These are phyloP conservation scores for Torymus auratus DNA, from an alignment of 2,888 invertebrate species.

Conservation along the genomic window DNA sequence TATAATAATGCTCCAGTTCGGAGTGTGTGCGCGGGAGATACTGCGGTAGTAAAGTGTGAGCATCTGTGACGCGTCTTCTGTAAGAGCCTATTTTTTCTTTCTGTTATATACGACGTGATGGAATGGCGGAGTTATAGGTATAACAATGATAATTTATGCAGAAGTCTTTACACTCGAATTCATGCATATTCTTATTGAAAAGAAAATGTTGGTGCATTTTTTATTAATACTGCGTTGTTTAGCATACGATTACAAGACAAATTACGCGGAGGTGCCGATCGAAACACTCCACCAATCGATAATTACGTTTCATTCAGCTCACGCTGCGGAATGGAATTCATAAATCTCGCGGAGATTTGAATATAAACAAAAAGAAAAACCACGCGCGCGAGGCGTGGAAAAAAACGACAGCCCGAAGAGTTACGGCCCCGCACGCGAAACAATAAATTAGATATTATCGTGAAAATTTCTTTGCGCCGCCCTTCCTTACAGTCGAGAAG, in stretches of 20 bases:
- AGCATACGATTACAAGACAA: no score
- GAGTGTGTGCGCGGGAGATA: background rate
- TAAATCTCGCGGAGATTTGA: slow-evolving; percentile 34
- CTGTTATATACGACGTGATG: no score
- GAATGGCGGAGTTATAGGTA: no score
- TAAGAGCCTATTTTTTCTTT: no score
- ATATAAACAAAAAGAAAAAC: slow-evolving; percentile 16
- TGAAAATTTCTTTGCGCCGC: slow-evolving; percentile 42
- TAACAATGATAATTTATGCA: no score
- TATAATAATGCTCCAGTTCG: slow-evolving; percentile 27
- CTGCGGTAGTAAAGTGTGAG: background rate
- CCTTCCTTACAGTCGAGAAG: slow-evolving; percentile 9
- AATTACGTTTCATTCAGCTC: slow-evolving; percentile 10
- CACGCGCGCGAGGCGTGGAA: background rate
- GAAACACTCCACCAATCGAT: background rate
- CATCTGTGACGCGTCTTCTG: background rate
- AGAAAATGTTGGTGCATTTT: no score
- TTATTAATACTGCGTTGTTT: no score
- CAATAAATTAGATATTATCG: slow-evolving; percentile 57
- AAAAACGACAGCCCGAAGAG: slow-evolving; percentile 45
- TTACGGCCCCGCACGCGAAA: slow-evolving; percentile 31
- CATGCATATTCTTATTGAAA: no score
- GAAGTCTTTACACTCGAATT: no score
- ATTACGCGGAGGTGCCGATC: no score
- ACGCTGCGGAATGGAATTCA: slow-evolving; percentile 26